A percentile compares a stretch with the other conserved stretches of the same genome.
phyloP scores from a whole-genome alignment of 2,888 invertebrate species.

The Leucophora obtusa region DNA sequence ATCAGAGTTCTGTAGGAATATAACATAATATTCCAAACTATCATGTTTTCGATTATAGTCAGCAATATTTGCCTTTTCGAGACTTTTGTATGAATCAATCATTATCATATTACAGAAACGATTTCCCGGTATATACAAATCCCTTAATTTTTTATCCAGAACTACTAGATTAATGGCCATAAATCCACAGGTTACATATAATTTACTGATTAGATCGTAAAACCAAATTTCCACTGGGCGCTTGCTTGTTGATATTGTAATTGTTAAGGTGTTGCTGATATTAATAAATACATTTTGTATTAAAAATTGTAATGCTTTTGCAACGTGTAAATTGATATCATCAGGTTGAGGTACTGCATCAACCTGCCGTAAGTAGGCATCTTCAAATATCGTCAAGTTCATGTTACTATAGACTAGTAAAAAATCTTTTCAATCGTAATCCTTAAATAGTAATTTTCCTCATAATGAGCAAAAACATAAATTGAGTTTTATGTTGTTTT shows the following conservation, averaged over 20 bases:
- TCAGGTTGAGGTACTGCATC: constrained; percentile 64
- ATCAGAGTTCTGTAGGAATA: constrained; percentile 71
- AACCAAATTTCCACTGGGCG: constrained; percentile 16
- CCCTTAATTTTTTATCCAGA: not conserved
- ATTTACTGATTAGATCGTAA: constrained; percentile 65
- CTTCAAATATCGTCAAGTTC: constrained; percentile 36
- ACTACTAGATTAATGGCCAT: constrained; percentile 67
- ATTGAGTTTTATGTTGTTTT: not conserved
- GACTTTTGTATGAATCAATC: constrained; percentile 70
- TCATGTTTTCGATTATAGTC: constrained; percentile 67
- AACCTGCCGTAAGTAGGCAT: constrained; percentile 54
- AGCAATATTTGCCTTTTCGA: constrained; percentile 64
- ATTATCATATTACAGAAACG: constrained; percentile 44
- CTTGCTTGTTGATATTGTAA: constrained; percentile 65
- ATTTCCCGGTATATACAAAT: constrained; percentile 22
- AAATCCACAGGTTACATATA: constrained; percentile 65
- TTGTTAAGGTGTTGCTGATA: constrained; percentile 65
- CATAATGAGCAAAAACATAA: constrained; percentile 31
- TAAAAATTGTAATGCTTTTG: constrained; percentile 66
- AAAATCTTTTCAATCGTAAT: not conserved
- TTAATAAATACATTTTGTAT: constrained; percentile 68
- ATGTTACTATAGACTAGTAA: constrained; percentile 17
- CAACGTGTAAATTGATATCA: constrained; percentile 65
- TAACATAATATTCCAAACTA: constrained; percentile 71
- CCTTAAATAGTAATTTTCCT: constrained; percentile 21